Evolutionary conservation across 1,140 invertebrate species (phyloP).

Genomic region (Chymomyza costata): DNA sequence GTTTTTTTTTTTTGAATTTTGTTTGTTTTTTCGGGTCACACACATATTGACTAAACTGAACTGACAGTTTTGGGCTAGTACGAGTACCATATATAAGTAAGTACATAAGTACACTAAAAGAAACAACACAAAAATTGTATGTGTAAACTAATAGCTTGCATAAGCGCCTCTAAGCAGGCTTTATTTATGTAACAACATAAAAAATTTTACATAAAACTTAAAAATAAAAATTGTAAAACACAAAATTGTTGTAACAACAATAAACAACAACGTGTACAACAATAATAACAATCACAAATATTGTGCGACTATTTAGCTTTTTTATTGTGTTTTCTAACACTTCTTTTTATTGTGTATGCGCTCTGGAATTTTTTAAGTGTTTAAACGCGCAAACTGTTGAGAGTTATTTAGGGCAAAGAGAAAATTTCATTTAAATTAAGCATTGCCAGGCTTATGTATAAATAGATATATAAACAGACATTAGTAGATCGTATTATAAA

Average conservation of each 20-base stretch:
- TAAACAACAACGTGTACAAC: constrained; percentile 19
- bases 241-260: constrained; percentile 17
- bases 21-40: constrained; percentile 49
- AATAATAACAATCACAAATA: constrained; percentile 48
- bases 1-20: constrained; percentile 16
- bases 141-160: constrained; percentile 43
- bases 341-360: constrained; percentile 9
- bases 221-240: constrained; percentile 17
- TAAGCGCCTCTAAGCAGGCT: constrained; percentile 62
- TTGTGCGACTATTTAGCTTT: constrained; percentile 5
- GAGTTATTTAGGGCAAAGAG: no score
- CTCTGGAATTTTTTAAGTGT: no score
- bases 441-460: no score
- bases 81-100: constrained; percentile 28
- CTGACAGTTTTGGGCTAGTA: constrained; percentile 36
- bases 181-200: no score
- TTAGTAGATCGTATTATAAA: no score
- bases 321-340: neutral
- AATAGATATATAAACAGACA: no score
- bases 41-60: constrained; percentile 40
- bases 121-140: neutral
- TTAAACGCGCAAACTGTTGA: no score
- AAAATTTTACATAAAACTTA: constrained; percentile 37
- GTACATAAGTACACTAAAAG: constrained; percentile 18
- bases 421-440: no score